phyloP scores from a whole-genome alignment of 1,140 invertebrate species.

The Chelonus insularis region DNA sequence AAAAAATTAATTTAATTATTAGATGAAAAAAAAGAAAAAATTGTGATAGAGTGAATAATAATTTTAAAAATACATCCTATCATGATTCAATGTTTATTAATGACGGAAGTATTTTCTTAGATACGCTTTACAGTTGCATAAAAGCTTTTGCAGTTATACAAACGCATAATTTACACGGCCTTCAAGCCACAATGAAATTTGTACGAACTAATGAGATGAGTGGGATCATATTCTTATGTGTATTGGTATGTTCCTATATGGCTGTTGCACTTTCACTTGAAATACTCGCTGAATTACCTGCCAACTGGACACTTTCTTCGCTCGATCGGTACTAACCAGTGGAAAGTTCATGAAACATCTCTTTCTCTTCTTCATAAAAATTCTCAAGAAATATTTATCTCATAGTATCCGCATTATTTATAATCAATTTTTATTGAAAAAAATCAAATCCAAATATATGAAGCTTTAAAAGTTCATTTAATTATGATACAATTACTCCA shows the following conservation, averaged over 20 bases:
- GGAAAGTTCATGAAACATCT: conserved; percentile 45
- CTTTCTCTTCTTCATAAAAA: background rate
- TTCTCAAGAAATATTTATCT: background rate
- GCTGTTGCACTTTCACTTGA: conserved; percentile 50
- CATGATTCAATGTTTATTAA: conserved; percentile 1
- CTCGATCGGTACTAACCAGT: conserved; percentile 52
- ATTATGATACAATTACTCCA: no score
- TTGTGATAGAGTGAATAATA: background rate
- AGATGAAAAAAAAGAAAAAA: background rate
- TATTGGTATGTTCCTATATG: conserved; percentile 21
- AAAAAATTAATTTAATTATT: background rate
- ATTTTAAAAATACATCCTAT: background rate
- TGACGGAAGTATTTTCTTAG: conserved; percentile 10
- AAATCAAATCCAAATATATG: no score
- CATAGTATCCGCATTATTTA: no score
- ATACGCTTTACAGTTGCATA: conserved; percentile 2
- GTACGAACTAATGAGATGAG: background rate
- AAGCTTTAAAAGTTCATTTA: no score
- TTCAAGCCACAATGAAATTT: background rate
- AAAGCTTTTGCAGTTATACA: background rate
- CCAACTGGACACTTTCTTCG: conserved; percentile 55
- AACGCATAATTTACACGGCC: background rate
- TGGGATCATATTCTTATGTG: background rate
- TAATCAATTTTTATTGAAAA: no score
- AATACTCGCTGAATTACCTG: conserved; percentile 35